These are phyloP conservation scores for Trypoxylus dichotomus DNA, from an alignment of 1,140 invertebrate genomes.

Conservation along the genomic window DNA sequence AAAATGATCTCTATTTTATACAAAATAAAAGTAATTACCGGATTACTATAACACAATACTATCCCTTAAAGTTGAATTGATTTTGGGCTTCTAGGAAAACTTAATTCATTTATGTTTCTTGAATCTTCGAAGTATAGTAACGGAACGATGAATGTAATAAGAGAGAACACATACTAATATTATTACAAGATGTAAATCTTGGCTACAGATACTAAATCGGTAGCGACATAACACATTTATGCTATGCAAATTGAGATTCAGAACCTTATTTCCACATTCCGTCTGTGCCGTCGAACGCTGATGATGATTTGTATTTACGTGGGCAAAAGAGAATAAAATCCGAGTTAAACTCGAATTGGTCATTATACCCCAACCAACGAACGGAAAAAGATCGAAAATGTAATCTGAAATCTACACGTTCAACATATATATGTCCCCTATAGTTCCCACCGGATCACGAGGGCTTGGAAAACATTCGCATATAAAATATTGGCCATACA, in stretches of 20 bases:
- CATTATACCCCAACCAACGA: neutral
- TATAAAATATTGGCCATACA: slow-evolving; percentile 34
- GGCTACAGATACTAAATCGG: neutral
- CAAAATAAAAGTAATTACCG: no score
- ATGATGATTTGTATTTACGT: slow-evolving; percentile 15
- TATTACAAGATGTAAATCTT: neutral
- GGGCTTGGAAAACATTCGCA: slow-evolving; percentile 29
- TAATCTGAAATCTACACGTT: neutral
- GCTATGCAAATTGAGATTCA: neutral
- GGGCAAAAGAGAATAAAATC: neutral
- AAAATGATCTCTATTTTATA: no score
- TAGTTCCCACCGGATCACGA: neutral
- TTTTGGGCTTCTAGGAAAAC: no score
- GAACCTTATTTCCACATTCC: neutral
- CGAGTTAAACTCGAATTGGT: slow-evolving; percentile 1
- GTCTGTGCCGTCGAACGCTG: neutral
- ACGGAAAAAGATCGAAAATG: neutral
- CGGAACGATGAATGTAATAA: no score
- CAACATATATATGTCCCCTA: neutral
- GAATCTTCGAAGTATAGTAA: no score
- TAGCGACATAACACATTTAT: neutral
- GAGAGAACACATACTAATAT: neutral
- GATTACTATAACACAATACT: no score
- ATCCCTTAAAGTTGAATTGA: no score
- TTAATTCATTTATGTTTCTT: neutral